These are phyloP conservation scores for Cephus nigrinus DNA, from an alignment of 2,888 invertebrate genomes.

Conservation along the genomic window DNA sequence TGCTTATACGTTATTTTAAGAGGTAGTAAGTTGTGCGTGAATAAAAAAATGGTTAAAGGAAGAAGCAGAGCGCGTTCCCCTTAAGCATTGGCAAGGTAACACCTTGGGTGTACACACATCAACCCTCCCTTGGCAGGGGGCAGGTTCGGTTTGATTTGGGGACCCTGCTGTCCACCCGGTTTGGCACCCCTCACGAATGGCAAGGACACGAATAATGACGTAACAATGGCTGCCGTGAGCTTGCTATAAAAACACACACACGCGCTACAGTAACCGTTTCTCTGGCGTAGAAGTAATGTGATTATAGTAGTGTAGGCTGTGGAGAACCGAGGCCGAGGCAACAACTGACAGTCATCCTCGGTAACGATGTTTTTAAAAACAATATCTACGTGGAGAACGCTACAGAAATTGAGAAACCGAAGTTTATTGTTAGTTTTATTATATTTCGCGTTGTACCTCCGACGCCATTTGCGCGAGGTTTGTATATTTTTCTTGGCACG, in stretches of 20 bases:
- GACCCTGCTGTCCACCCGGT: conserved; percentile 27
- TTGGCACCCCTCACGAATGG: conserved; percentile 24
- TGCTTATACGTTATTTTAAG: background rate
- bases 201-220: conserved; percentile 61
- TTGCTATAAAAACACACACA: conserved; percentile 54
- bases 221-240: conserved; percentile 62
- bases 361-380: conserved; percentile 66
- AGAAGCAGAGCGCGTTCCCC: background rate
- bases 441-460: conserved; percentile 11
- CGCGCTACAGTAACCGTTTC: conserved; percentile 50
- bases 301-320: conserved; percentile 48
- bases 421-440: conserved; percentile 7
- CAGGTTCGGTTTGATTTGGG: conserved; percentile 40
- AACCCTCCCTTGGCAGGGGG: conserved; percentile 19
- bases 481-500: background rate
- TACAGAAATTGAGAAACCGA: background rate
- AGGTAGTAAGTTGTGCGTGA: background rate
- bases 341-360: conserved; percentile 59
- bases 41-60: background rate
- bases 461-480: conserved; percentile 3
- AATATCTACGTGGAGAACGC: conserved; percentile 52
- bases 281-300: conserved; percentile 46
- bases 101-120: conserved; percentile 40
- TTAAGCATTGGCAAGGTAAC: conserved; percentile 31
- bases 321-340: conserved; percentile 17